These are phyloP conservation scores for Sinhomidia bicolor DNA, from an alignment of 2,888 invertebrate genomes.

Conservation along the genomic window DNA sequence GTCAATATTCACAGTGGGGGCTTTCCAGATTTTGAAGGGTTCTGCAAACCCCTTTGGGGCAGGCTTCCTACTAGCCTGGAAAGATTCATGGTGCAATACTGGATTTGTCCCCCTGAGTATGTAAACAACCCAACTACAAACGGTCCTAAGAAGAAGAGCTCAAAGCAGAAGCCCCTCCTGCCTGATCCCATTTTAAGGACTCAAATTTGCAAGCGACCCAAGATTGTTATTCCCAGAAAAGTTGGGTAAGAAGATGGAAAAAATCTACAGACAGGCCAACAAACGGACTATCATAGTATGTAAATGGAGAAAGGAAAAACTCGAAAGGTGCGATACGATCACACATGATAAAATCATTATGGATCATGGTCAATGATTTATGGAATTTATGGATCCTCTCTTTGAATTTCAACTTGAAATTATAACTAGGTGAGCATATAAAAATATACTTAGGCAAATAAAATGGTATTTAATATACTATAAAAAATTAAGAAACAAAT, in stretches of 20 bases:
- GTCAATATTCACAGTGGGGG: constrained; percentile 29
- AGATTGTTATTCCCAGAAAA: background rate
- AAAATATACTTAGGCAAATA: no score
- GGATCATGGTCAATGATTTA: no score
- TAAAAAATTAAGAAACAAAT: background rate
- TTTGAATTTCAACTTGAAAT: no score
- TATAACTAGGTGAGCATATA: no score
- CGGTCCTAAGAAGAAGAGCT: background rate
- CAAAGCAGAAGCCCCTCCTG: background rate
- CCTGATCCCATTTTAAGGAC: background rate
- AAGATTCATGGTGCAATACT: background rate
- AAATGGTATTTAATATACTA: no score
- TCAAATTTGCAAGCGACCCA: constrained; percentile 9
- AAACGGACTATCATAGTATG: background rate
- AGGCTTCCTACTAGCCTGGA: constrained; percentile 19
- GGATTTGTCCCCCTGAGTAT: constrained; percentile 7
- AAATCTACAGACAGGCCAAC: background rate
- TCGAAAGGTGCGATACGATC: no score
- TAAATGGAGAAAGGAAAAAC: background rate
- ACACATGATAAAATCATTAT: no score
- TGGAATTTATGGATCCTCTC: no score
- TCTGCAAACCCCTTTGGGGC: constrained; percentile 31
- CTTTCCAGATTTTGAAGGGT: constrained; percentile 23
- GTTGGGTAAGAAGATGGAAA: background rate
- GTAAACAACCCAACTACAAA: background rate